These are phyloP conservation scores for Chinchilla lanigera DNA, from an alignment of 2,113 vertebrate species.

Conservation along the genomic window DNA sequence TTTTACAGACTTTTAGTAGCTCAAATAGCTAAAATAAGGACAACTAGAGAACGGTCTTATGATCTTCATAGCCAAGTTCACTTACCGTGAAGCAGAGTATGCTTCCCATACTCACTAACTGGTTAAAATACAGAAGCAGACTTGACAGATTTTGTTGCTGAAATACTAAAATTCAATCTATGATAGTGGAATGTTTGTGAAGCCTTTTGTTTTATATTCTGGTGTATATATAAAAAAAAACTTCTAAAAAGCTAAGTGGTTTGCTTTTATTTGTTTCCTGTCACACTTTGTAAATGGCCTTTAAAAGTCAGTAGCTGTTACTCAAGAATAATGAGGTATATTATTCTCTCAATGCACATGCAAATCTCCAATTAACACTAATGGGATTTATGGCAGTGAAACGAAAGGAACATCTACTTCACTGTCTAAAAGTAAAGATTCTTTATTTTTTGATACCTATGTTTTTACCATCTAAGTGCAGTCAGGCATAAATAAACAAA, in stretches of 20 bases:
- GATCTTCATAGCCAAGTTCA: not conserved
- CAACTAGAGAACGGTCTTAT: not conserved
- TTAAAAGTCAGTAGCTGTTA: conserved; percentile 77
- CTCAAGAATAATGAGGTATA: conserved; percentile 78
- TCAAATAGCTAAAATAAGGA: not conserved
- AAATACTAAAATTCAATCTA: conserved; percentile 39
- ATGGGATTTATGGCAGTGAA: conserved; percentile 73
- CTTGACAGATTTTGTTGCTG: not conserved
- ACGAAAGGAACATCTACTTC: conserved; percentile 69
- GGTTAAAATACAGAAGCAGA: not conserved
- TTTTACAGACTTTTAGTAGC: not conserved
- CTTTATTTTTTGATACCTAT: conserved; percentile 63
- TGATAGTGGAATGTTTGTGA: not conserved
- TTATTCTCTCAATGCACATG: conserved; percentile 76
- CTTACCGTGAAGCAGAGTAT: not conserved
- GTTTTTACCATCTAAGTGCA: conserved; percentile 66
- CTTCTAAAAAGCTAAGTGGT: conserved; percentile 63
- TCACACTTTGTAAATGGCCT: conserved; percentile 75
- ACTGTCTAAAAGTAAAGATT: conserved; percentile 68
- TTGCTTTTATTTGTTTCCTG: conserved; percentile 74
- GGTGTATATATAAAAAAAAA: conserved; percentile 34
- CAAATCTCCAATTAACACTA: conserved; percentile 79
- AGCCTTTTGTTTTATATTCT: conserved; percentile 51
- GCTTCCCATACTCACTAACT: not conserved
- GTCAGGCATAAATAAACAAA: conserved; percentile 68